These are phyloP conservation scores for Poecile atricapillus DNA, from an alignment of 2,113 vertebrate genomes.

Conservation along the genomic window DNA sequence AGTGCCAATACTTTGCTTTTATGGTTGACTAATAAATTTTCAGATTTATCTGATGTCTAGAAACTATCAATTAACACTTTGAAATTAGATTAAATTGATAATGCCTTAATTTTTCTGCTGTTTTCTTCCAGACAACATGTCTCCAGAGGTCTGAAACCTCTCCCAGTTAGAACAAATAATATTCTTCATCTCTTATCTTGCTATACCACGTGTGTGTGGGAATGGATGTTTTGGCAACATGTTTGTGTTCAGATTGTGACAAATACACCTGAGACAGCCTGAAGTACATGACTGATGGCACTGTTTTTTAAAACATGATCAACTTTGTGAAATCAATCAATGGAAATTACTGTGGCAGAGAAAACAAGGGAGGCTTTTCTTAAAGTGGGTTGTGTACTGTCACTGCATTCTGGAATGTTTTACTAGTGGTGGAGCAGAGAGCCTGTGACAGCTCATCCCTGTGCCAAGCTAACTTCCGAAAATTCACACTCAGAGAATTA, in stretches of 20 bases:
- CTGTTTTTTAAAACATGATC: background rate
- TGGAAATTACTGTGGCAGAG: background rate
- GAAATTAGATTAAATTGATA: background rate
- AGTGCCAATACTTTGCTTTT: background rate
- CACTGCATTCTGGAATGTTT: background rate
- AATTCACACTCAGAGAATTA: background rate
- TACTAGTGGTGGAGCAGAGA: background rate
- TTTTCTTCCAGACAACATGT: background rate
- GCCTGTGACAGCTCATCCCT: background rate
- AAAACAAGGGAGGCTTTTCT: background rate
- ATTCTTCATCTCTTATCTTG: background rate
- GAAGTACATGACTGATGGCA: background rate
- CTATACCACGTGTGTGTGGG: fast-evolving
- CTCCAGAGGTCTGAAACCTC: background rate
- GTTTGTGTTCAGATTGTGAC: background rate
- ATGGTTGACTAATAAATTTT: background rate
- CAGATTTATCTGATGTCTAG: background rate
- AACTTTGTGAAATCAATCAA: background rate
- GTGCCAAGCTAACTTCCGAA: background rate
- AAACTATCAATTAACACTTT: background rate
- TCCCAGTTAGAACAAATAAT: background rate
- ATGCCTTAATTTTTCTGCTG: background rate
- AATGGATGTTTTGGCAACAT: background rate
- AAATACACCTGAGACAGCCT: background rate
- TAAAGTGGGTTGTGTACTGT: background rate